Base-by-base conservation (phyloP, 2,888 invertebrate genomes). In the Brachylomia viminalis region DNA sequence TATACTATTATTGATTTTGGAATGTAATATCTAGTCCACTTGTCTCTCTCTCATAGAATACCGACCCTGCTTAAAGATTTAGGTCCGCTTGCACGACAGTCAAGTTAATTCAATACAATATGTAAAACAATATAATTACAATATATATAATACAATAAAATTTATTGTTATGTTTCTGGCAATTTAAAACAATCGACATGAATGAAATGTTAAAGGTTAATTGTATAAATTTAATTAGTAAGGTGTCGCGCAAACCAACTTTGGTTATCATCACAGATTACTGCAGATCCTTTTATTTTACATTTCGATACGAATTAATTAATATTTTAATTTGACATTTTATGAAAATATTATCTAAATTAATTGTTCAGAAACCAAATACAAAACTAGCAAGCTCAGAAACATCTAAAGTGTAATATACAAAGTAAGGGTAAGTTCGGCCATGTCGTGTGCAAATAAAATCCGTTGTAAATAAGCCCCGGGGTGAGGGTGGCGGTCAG, bases 361-460 rank as follows among this genome's bases (percentile, higher is more conserved):
- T 11, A 58, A 68, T 64, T 54, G 61, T 0, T 13, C 0, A 54
- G 47, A n/a, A 23, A 6, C 17, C 8, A 75, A 75, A 45, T 27
- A 56, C 3, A 33, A 73, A 56, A 45, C 11, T 20, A 59, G 45
- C n/a, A 33, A 80, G 11, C 17, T 20, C 2, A 70, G 49, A 74
- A 15, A 70, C 33, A 45, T 69, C 17, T 49, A 58, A 73, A 74
- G 62, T 77, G 77, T 66, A 84, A 75, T 54, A 74, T 74, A 77
- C 73, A 68, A 66, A 70, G 79, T 59, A 78, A 42, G 67, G 77
- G 68, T 71, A 64, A 76, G 82, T 90, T 89, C 92, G 87, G 93
- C 93, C 92, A 94, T 94, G 90, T 91, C 93, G 91, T 92, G 94
- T 92, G 94, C 94, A 91, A 95, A 94, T 94, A 94, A 93, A 92